These are phyloP conservation scores for Batillaria attramentaria DNA, from an alignment of 1,140 invertebrate genomes.

Conservation along the genomic window DNA sequence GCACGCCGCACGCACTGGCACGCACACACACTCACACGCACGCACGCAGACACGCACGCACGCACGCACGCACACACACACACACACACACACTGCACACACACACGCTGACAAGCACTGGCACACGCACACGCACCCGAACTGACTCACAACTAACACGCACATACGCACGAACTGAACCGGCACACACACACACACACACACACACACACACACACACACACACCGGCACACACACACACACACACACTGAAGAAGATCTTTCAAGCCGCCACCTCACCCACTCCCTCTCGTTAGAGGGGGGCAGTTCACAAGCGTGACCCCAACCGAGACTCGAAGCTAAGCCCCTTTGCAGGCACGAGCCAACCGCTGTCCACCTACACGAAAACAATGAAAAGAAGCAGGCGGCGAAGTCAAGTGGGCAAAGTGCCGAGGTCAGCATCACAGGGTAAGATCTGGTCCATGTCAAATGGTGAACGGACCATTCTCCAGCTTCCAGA, in stretches of 20 bases:
- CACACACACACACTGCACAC: neutral
- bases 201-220: neutral
- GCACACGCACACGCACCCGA: neutral
- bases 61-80: neutral
- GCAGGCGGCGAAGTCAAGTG: no score
- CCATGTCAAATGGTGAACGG: no score
- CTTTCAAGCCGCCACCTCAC: no score
- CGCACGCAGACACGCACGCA: neutral
- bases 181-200: neutral
- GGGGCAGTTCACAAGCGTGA: no score
- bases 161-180: neutral
- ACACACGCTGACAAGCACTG: neutral
- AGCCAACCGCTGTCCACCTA: no score
- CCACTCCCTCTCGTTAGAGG: no score
- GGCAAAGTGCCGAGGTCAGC: no score
- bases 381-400: no score
- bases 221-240: neutral
- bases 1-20: neutral
- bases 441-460: no score
- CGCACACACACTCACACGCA: neutral
- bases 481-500: no score
- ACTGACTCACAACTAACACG: neutral
- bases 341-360: no score
- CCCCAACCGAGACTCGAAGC: no score
- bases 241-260: slow-evolving; percentile 9